phyloP scores from a whole-genome alignment of 1,140 invertebrate species.

The Galleria mellonella region DNA sequence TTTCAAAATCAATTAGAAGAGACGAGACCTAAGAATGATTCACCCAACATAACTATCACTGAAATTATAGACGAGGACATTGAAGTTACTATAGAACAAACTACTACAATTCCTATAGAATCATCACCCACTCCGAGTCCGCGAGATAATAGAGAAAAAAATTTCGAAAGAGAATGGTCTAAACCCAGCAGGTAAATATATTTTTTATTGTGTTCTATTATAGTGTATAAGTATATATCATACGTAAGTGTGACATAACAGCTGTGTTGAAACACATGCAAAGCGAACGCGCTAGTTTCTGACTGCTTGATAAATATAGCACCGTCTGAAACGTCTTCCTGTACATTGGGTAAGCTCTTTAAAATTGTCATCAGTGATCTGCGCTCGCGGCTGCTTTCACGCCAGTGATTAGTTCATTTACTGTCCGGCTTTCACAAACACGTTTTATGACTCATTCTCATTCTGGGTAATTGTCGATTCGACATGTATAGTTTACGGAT shows the following conservation, averaged over 20 bases:
- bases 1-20: slow-evolving; percentile 56
- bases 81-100: slow-evolving; percentile 36
- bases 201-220: slow-evolving; percentile 11
- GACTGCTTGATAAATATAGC: slow-evolving; percentile 65
- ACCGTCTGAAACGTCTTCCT: slow-evolving; percentile 52
- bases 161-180: slow-evolving; percentile 55
- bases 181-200: slow-evolving; percentile 60
- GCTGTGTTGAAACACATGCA: slow-evolving; percentile 45
- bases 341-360: slow-evolving; percentile 64
- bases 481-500: slow-evolving; percentile 17
- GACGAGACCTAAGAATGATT: slow-evolving; percentile 41
- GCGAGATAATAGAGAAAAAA: slow-evolving; percentile 29
- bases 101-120: slow-evolving; percentile 45
- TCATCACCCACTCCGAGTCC: slow-evolving; percentile 52
- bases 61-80: slow-evolving; percentile 63
- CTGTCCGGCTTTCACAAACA: slow-evolving; percentile 44
- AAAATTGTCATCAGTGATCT: slow-evolving; percentile 69
- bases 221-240: slow-evolving; percentile 16
- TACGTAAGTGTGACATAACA: slow-evolving; percentile 55
- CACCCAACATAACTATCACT: slow-evolving; percentile 68
- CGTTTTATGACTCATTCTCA: slow-evolving; percentile 42
- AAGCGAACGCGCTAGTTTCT: slow-evolving; percentile 60
- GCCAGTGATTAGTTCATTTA: slow-evolving; percentile 63
- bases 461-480: slow-evolving; percentile 17
- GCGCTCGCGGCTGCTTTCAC: slow-evolving; percentile 65